These are phyloP conservation scores for Hemiscyllium ocellatum DNA, from an alignment of 2,113 vertebrate genomes.

Conservation along the genomic window DNA sequence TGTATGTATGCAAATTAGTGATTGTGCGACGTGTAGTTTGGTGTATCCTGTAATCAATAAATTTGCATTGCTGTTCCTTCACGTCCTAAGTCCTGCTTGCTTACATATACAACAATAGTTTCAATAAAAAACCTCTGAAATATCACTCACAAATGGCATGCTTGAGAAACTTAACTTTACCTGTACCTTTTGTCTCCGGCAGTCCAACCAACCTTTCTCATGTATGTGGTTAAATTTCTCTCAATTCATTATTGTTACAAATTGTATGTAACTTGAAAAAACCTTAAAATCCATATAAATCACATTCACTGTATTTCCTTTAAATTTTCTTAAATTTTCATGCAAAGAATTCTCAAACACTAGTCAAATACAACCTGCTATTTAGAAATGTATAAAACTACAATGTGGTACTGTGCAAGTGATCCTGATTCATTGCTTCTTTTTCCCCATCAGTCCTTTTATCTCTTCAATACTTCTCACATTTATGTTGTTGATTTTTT, in stretches of 20 bases:
- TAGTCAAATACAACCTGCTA: background rate
- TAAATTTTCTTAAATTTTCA: no score
- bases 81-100: background rate
- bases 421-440: background rate
- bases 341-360: background rate
- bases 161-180: slow-evolving; percentile 2
- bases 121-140: background rate
- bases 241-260: background rate
- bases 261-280: background rate
- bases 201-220: background rate
- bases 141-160: background rate
- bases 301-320: background rate
- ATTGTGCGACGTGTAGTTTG: no score
- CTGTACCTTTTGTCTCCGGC: background rate
- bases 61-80: background rate
- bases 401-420: background rate
- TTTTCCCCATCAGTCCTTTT: background rate
- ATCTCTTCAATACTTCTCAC: no score
- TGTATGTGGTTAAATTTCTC: background rate
- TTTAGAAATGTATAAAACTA: background rate
- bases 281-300: background rate
- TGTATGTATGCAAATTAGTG: no score
- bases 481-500: no score
- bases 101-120: background rate
- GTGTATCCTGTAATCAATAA: background rate